These are phyloP conservation scores for Acronicta alni DNA, from an alignment of 2,888 invertebrate genomes.

Conservation along the genomic window DNA sequence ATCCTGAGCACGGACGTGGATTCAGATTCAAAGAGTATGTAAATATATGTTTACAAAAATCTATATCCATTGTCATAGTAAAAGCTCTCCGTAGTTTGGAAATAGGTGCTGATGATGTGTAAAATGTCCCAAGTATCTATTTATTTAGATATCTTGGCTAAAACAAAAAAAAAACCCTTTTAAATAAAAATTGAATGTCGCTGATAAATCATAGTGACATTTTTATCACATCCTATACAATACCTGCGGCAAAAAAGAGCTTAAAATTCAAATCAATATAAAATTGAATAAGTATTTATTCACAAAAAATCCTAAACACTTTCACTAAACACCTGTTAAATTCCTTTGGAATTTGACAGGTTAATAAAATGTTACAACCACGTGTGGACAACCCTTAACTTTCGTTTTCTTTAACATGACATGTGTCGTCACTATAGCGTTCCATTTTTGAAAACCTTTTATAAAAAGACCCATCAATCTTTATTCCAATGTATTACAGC, in stretches of 20 bases:
- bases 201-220: not conserved
- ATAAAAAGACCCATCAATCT: not conserved
- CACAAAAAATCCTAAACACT: conserved; percentile 33
- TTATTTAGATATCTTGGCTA: too few relatives aligned
- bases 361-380: conserved; percentile 36
- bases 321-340: conserved; percentile 54
- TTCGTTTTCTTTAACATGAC: conserved; percentile 52
- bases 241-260: not conserved
- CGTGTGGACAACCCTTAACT: conserved; percentile 36
- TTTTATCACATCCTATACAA: not conserved
- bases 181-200: too few relatives aligned
- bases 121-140: too few relatives aligned
- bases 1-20: too few relatives aligned
- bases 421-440: conserved; percentile 47
- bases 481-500: conserved; percentile 1
- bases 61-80: too few relatives aligned
- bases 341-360: conserved; percentile 8
- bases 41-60: too few relatives aligned
- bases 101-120: too few relatives aligned
- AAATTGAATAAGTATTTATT: conserved; percentile 1
- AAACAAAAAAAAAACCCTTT: too few relatives aligned
- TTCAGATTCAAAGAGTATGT: too few relatives aligned
- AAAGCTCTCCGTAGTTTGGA: too few relatives aligned
- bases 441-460: conserved; percentile 3
- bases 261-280: not conserved